Evolutionary conservation across 2,888 invertebrate genomes (phyloP), one percentile per base, ranked within the genome.

Genomic region (Ophion obscuratus): DNA sequence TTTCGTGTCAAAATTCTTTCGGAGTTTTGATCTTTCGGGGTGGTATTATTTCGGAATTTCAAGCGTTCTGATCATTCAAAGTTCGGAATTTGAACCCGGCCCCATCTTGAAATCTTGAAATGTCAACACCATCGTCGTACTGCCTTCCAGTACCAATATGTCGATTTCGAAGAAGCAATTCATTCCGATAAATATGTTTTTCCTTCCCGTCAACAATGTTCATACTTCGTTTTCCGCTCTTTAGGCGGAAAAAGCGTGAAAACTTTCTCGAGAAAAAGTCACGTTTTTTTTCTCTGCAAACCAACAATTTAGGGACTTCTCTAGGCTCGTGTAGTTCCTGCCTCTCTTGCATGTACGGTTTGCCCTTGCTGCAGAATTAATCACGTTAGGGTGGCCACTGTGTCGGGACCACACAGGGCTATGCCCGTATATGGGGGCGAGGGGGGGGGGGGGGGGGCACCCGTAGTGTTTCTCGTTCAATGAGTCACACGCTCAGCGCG

Each of bases 361-460:
- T 78, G 68, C 78, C 62, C 76, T 78, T 70, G 86, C 53, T 81
- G 78, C 81, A 67, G 84, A 81, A 79, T 84, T 86, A 86, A 86
- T 86, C 81, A 75, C 78, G 81, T 86, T 86, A 84, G 86, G 86
- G 86, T 84, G 74, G 75, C 66, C 71, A 78, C 76, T 75, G 11
- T 59, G 36, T 40, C 78, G 70, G 67, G 44, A 76, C 36, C 59
- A 24, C 31, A 57, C 31, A 66, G 24, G 10, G 24, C 31, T 53
- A 40, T 40, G 47, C 31, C n/a, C n/a, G 24, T 53, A 53, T 40
- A 66, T 20, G 53, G 74, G 36, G 70, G 59, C 44, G 79, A 62
- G 80, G 78, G 24, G 70, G 64, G 62, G 80, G 78, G 24, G 70
- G 64, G 62, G 79, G 75, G 80, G 78, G 70, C 81, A 81, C 70